Base-by-base conservation (phyloP, 2,113 vertebrate genomes). In the Balaenoptera acutorostrata region DNA sequence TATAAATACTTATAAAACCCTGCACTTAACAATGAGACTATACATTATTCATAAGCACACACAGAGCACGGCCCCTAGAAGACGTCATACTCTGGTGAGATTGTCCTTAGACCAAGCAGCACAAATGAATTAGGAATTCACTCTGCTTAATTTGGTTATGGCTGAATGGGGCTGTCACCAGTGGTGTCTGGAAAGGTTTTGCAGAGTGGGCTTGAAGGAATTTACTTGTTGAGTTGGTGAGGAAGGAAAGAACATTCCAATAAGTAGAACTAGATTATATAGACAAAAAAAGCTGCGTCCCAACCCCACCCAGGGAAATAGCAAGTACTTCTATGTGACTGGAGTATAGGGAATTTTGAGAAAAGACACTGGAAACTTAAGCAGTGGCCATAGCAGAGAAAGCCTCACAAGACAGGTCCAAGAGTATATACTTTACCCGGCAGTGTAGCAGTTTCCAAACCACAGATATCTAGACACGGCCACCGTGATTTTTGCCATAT, bases 61-160 rank as follows among this genome's bases (percentile, higher is more conserved):
- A n/a, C 6, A 49, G 20, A 96, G 3, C 25, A 55, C n/a, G 2
- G 29, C 25, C 21, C 46, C 31, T 33, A 18, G 57, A 61, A 46
- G 6, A 49, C 61, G 15, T 46, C 27, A 2, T 4, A 1, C 18
- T 46, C 46, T 31, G 1, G 17, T 21, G 44, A 64, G 36, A 11
- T 12, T 57, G 33, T 68, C n/a, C 84, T 91, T 61, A 52, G 39
- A 25, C 18, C 21, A 41, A 41, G 59, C 39, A 69, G 41, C 27
- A 4, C 29, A 15, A 44, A 0, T 14, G 17, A 27, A 6, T 0
- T 27, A 69, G 57, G 5, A 12, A 39, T 13, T 36, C 12, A 8
- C 31, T n/a, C 41, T 46, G 44, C 17, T 59, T 1, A 33, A 8
- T 23, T 4, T 7, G 6, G 39, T 39, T 57, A 90, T 52, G 88